phyloP scores from a whole-genome alignment of 2,113 vertebrate species.

The Dicerorhinus sumatrensis region DNA sequence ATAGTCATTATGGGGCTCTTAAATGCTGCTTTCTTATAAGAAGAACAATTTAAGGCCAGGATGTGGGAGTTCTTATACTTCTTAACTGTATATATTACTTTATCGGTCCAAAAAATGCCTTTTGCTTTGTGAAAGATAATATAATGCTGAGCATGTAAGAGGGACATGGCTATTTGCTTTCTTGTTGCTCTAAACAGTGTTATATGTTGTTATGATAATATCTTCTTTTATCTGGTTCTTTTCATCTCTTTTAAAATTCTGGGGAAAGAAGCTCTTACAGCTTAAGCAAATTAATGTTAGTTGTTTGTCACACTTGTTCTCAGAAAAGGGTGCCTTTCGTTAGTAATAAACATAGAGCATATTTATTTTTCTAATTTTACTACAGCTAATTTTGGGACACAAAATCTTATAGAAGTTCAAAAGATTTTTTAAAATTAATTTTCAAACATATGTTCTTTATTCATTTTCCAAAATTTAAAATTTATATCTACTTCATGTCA shows the following conservation, averaged over 20 bases:
- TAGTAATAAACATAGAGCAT: neutral
- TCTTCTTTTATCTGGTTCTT: slow-evolving; percentile 19
- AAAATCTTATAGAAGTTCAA: neutral
- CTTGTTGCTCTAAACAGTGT: slow-evolving; percentile 36
- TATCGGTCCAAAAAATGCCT: slow-evolving; percentile 33
- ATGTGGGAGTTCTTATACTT: slow-evolving; percentile 70
- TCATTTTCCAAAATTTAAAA: slow-evolving; percentile 40
- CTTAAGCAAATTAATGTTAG: slow-evolving; percentile 18
- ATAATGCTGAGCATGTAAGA: slow-evolving; percentile 51
- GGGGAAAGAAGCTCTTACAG: neutral
- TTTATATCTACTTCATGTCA: neutral
- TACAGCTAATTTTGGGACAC: neutral
- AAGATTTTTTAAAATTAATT: slow-evolving; percentile 46
- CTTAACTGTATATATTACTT: slow-evolving; percentile 55
- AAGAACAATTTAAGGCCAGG: slow-evolving; percentile 67
- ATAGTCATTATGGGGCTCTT: slow-evolving; percentile 32
- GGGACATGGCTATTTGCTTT: slow-evolving; percentile 50
- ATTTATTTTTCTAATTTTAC: slow-evolving; percentile 56
- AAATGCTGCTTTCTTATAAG: slow-evolving; percentile 66
- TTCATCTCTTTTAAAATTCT: slow-evolving; percentile 17
- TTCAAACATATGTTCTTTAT: slow-evolving; percentile 8
- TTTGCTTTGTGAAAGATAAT: slow-evolving; percentile 66
- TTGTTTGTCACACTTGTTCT: slow-evolving; percentile 51
- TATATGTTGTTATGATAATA: slow-evolving; percentile 44
- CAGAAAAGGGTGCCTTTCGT: neutral